A percentile compares a stretch with the other conserved stretches of the same genome.
Evolutionary conservation across 2,113 vertebrate genomes (phyloP).

Genomic region (Rostratula benghalensis): DNA sequence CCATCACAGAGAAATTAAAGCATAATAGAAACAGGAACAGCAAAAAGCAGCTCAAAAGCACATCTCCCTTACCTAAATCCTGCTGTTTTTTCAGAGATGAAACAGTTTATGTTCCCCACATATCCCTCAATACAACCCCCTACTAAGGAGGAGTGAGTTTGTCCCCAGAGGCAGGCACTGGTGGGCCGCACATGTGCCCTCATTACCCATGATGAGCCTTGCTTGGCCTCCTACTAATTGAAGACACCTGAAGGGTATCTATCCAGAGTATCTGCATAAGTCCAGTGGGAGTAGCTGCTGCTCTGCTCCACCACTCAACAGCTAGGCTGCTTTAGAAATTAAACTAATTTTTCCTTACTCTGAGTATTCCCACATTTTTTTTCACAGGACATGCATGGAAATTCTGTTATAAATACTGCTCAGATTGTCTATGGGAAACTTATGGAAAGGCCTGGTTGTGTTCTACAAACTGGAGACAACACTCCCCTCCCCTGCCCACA

Average conservation of each 20-base stretch:
- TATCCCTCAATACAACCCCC: fast-evolving
- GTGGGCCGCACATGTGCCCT: too few species aligned
- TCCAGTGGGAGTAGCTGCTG: neutral
- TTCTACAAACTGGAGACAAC: neutral
- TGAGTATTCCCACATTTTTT: neutral
- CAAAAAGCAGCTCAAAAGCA: neutral
- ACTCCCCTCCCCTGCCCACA: neutral
- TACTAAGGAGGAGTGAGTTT: fast-evolving
- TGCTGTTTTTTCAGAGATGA: neutral
- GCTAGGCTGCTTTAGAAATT: neutral
- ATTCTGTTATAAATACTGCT: neutral
- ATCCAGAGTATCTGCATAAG: neutral
- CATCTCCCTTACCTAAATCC: neutral
- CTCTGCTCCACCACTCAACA: neutral
- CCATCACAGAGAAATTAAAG: neutral
- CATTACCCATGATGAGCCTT: neutral
- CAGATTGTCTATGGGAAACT: neutral
- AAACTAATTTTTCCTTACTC: neutral
- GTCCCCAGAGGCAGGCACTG: fast-evolving
- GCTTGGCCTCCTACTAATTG: neutral
- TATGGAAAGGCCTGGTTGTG: neutral
- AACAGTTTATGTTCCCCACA: fast-evolving
- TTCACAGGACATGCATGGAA: neutral
- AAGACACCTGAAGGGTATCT: neutral
- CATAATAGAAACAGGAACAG: neutral